Evolutionary conservation across 2,113 vertebrate genomes (phyloP).

Genomic region (Condylura cristata): DNA sequence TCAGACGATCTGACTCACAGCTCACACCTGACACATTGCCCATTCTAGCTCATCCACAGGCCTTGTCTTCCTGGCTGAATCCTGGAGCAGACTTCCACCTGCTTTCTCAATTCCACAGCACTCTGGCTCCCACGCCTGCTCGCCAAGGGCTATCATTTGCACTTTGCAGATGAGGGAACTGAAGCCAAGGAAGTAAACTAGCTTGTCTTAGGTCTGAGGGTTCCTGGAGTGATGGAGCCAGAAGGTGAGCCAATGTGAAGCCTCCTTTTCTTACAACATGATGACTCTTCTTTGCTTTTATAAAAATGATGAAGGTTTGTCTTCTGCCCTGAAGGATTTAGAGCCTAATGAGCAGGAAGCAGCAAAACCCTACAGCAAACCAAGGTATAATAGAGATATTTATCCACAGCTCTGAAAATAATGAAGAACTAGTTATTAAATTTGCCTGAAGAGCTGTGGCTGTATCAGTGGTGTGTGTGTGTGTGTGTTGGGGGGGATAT

Average conservation of each 20-base stretch:
- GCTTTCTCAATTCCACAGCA: neutral
- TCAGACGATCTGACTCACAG: neutral
- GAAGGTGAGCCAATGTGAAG: neutral
- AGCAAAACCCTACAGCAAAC: neutral
- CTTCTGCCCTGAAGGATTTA: neutral
- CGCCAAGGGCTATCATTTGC: neutral
- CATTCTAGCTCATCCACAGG: neutral
- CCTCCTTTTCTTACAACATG: neutral
- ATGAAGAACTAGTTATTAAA: neutral
- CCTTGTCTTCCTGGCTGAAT: neutral
- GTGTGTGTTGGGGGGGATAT: neutral
- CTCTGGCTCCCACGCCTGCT: neutral
- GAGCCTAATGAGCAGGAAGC: neutral
- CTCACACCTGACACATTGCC: neutral
- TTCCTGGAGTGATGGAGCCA: neutral
- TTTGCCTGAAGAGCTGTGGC: neutral
- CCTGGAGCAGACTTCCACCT: neutral
- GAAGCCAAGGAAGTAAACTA: neutral
- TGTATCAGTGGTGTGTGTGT: neutral
- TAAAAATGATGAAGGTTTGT: neutral
- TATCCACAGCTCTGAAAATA: neutral
- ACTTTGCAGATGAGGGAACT: neutral
- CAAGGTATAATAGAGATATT: neutral
- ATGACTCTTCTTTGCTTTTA: neutral
- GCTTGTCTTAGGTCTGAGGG: neutral